Percentiles rank a stretch among this genome's conserved stretches.
phyloP scores from a whole-genome alignment of 2,888 invertebrate genomes.

The Drosophila anomalata region DNA sequence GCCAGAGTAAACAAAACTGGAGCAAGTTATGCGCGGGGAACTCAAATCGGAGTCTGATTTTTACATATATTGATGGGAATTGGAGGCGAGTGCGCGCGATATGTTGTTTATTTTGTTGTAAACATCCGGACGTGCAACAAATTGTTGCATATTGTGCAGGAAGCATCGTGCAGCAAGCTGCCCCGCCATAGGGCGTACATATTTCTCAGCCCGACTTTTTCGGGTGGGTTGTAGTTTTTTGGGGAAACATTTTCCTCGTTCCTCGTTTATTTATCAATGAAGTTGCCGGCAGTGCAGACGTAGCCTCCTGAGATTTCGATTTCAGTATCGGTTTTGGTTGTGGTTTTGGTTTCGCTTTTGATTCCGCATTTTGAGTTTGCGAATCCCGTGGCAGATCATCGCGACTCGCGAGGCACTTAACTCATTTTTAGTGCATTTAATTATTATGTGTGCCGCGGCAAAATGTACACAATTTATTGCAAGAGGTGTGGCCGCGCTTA shows the following conservation, averaged over 20 bases:
- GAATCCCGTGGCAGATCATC: constrained; percentile 45
- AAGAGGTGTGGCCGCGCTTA: constrained; percentile 67
- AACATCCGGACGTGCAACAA: constrained; percentile 79
- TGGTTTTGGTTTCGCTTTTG: constrained; percentile 23
- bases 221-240: constrained; percentile 6
- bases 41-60: constrained; percentile 46
- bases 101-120: constrained; percentile 75
- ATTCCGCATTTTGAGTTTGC: constrained; percentile 38
- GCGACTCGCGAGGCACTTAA: constrained; percentile 46
- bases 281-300: constrained; percentile 74
- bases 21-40: constrained; percentile 58
- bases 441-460: constrained; percentile 58
- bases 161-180: constrained; percentile 61
- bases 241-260: constrained; percentile 45
- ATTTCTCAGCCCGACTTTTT: constrained; percentile 30
- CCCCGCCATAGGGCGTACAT: constrained; percentile 64
- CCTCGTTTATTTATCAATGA: constrained; percentile 75
- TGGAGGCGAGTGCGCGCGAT: constrained; percentile 32
- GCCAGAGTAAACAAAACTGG: constrained; percentile 66
- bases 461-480: constrained; percentile 71
- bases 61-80: constrained; percentile 30
- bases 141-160: constrained; percentile 79
- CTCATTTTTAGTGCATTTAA: constrained; percentile 71
- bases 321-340: not conserved
- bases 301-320: constrained; percentile 39